Base-by-base conservation (phyloP, 2,797 vertebrate species). In the Enteromius anoplus region DNA sequence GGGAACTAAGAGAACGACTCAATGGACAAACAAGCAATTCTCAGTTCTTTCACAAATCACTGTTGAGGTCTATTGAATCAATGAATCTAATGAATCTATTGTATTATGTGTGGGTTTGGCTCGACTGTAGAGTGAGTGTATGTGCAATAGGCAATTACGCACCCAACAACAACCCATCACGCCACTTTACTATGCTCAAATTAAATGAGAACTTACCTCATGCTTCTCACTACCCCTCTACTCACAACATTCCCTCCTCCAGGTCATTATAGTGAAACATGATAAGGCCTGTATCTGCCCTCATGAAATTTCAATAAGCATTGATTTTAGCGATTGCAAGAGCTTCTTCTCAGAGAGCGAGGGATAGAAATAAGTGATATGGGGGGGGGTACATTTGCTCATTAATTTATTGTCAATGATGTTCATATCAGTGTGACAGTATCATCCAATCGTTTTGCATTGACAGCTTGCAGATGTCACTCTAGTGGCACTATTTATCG, bases 301-400 rank as follows among this genome's bases (percentile, higher is more conserved):
- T 96, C 93, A 96, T 96, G 93, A 96, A 95, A 95, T 96, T 96
- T 95, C 94, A 94, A 93, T 95, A 93, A 95, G 91, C 94, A 94
- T 92, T 93, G 95, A 96, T 96, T 92, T 87, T 87, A 91, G 91
- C 91, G 92, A 90, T 93, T 93, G 90, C 86, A 65, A 85, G 86
- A 90, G 89, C 90, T 92, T 90, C 87, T 92, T 90, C 62, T 80
- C 76, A 69, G n/a, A 84, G 12, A 75, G 40, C 58, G 79, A 68
- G 60, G 47, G 26, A 82, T 37, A 29, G 49, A 82, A 64, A 83
- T 49, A 51, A 72, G 45, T 19, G 69, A 76, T 58, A 72, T 23
- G 32, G 51, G 53, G 1, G 26, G 58, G 21, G 32, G 47, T 9
- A 75, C 78, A 60, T 85, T 81, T 86, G 79, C 66, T 83, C 49